Evolutionary conservation across 2,888 invertebrate genomes (phyloP), one percentile per base, ranked within the genome.

Genomic region (Phlogophora meticulosa): DNA sequence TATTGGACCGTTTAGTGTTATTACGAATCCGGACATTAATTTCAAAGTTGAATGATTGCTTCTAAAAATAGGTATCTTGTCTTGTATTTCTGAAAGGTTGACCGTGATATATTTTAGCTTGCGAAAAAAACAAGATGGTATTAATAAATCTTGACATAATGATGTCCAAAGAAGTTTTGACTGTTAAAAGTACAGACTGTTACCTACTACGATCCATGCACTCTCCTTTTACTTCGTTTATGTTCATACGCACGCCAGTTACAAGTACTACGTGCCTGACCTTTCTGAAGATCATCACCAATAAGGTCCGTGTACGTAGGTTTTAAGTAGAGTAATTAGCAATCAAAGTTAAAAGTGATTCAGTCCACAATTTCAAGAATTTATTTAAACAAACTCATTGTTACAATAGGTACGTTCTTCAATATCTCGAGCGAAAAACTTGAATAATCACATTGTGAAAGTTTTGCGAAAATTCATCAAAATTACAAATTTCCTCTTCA

Each of bases 401-500:
- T n/a, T n/a, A 11, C 46, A 69, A 53, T 45, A 61, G 43, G 10
- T 20, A 28, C 34, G 7, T 20, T 45, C 9, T 38, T 15, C 4
- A 67, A 45, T 43, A 69, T 28, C 10, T 59, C 13, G 0, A 55
- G 15, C 13, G 15, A 55, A 17, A 61, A 61, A 69, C 22, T 52
- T 53, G 1, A 48, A 70, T 43, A 45, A 59, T 46, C 28, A 43
- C 20, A 46, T 55, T 42, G 57, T 58, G 13, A 46, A 72, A 65
- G 58, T 77, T 73, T 45, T 4, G 4, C 24, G 17, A 59, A 52
- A 36, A 72, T 74, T 77, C 59, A 56, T 77, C 42, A 74, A 65
- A 65, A 77, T 77, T 28, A 61, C 32, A 55, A 77, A 74, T 74
- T 59, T 72, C 64, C 56, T 52, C 7, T 59, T 62, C 15, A 43